Base-by-base conservation (phyloP, 2,113 vertebrate species). In the Archocentrus centrarchus region DNA sequence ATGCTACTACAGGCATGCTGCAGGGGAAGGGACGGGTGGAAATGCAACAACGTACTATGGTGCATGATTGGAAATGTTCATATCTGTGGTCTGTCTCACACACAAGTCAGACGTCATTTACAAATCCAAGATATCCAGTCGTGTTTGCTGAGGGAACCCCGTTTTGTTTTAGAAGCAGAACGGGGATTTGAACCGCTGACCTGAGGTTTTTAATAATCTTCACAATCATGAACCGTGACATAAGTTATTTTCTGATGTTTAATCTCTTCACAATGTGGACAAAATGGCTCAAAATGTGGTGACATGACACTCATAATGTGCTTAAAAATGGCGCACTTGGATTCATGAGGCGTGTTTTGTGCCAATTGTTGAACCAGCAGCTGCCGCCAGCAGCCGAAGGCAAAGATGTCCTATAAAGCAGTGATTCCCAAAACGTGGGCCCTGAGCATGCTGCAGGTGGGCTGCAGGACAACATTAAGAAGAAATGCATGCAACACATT, bases 1-100 rank as follows among this genome's bases (percentile, higher is more conserved):
- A 58, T 3, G 5, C 22, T 11, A 61, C 37, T 73, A 11, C 39
- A 50, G 15, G 18, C n/a, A 59, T 15, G 32, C 66, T 59, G 50
- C 41, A 63, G 35, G 6, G 18, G 7, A 30, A 61, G 13, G 22
- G 58, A 20, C 59, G 10, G 11, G 61, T 55, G 39, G 76, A 57
- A 41, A 41, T 35, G n/a, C 70, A 55, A 77, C 77, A 63, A 32
- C 3, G 30, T 61, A 3, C 57, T 20, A 5, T 3, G 18, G n/a
- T 77, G 30, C 58, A 6, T 73, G 41, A 77, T 82, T 53, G 62
- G 18, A 73, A 82, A 47, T 11, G 9, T 58, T 39, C 39, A 70
- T 70, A 24, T 41, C 14, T 64, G 50, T 5, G 44, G 35, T 47
- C 8, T 22, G 47, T 13, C 35, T 76, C 27, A 18, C 53, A 32